These are phyloP conservation scores for Hirtodrosophila confusa DNA, from an alignment of 2,888 invertebrate genomes.

Conservation along the genomic window DNA sequence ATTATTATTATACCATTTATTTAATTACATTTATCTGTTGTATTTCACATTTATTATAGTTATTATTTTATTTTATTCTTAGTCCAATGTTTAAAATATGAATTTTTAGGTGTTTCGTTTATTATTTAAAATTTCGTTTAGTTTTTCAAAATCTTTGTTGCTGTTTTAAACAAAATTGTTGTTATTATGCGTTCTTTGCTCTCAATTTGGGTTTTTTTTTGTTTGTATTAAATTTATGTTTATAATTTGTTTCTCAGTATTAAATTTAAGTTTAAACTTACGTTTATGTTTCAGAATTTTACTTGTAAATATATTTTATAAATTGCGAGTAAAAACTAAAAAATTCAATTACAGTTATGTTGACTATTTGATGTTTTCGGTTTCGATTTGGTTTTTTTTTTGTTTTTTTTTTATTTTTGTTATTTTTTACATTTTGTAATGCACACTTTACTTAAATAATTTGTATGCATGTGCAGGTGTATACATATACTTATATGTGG, in stretches of 20 bases:
- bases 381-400: constrained; percentile 33
- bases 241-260: constrained; percentile 58
- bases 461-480: constrained; percentile 44
- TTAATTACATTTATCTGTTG: constrained; percentile 66
- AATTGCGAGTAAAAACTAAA: constrained; percentile 72
- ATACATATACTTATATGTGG: constrained; percentile 30
- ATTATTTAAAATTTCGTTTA: constrained; percentile 61
- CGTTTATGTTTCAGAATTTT: constrained; percentile 40
- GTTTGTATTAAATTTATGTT: constrained; percentile 42
- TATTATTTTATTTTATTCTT: constrained; percentile 45
- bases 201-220: constrained; percentile 40
- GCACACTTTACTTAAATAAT: constrained; percentile 42
- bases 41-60: constrained; percentile 62
- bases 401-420: constrained; percentile 24
- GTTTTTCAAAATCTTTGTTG: constrained; percentile 35
- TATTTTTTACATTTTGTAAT: constrained; percentile 36
- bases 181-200: constrained; percentile 39
- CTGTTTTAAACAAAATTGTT: constrained; percentile 55
- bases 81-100: constrained; percentile 77
- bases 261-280: constrained; percentile 52
- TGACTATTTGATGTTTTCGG: constrained; percentile 44
- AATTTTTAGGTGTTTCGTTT: constrained; percentile 62
- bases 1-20: constrained; percentile 71
- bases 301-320: constrained; percentile 69
- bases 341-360: constrained; percentile 58